phyloP scores from a whole-genome alignment of 53 echinoderm and acorn worm species.

The Arbacia lixula region DNA sequence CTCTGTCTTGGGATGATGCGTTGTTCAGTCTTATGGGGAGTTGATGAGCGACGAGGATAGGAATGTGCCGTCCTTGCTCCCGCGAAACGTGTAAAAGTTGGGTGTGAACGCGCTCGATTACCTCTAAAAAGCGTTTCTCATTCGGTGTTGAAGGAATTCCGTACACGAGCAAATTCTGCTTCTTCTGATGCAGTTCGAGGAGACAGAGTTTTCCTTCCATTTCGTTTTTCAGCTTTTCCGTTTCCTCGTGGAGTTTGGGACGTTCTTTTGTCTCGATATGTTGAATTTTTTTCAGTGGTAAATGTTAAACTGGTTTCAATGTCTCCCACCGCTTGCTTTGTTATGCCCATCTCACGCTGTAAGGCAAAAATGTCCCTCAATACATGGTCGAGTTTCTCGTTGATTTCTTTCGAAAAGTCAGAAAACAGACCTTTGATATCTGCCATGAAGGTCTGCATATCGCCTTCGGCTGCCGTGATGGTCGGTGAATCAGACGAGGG shows the following conservation, averaged over 20 bases:
- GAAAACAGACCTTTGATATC: no score
- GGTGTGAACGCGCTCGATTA: background rate
- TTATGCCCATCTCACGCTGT: no score
- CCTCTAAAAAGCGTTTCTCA: background rate
- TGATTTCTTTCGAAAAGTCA: no score
- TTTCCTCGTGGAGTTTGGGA: background rate
- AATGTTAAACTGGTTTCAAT: no score
- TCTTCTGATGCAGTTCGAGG: background rate
- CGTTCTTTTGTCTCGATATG: background rate
- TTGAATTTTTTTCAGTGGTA: no score
- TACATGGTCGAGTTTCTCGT: no score
- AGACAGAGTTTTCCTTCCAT: background rate
- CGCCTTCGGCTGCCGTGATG: no score
- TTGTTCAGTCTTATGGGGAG: background rate
- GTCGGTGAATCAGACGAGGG: no score
- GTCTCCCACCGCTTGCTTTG: no score
- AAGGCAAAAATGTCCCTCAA: no score
- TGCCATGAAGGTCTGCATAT: no score
- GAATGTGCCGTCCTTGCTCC: background rate
- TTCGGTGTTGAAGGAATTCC: background rate
- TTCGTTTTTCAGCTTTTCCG: background rate
- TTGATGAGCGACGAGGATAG: background rate
- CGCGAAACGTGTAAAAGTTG: background rate
- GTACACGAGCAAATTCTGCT: conserved; percentile 1
- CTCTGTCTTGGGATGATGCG: background rate